These are phyloP conservation scores for Grantiella picta DNA, from an alignment of 2,113 vertebrate species.

Conservation along the genomic window DNA sequence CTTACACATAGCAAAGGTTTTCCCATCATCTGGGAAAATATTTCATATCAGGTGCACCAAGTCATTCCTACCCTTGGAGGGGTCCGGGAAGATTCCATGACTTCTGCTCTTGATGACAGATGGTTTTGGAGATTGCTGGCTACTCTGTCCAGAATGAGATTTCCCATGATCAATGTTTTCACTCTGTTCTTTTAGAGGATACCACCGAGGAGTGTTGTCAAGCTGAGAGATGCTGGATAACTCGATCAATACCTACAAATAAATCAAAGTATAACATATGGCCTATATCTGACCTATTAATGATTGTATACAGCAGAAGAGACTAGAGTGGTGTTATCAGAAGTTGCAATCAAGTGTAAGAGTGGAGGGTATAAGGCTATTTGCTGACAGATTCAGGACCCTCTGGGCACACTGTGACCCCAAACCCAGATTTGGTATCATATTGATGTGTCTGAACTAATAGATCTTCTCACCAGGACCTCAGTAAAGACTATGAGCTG, in stretches of 20 bases:
- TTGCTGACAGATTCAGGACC: neutral
- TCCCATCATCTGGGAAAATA: neutral
- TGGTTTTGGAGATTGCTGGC: conserved; percentile 88
- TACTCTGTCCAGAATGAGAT: conserved; percentile 81
- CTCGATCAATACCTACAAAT: conserved; percentile 90
- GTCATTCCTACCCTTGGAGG: conserved; percentile 88
- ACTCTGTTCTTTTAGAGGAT: conserved; percentile 90
- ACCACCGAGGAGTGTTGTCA: conserved; percentile 94
- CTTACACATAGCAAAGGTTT: neutral
- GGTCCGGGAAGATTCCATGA: conserved; percentile 97
- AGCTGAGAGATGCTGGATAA: conserved; percentile 88
- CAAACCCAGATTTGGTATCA: neutral
- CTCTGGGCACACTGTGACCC: neutral
- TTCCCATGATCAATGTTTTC: conserved; percentile 91
- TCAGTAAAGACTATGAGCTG: neutral
- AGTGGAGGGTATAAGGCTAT: neutral
- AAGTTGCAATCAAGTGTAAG: neutral
- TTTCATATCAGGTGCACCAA: conserved; percentile 13
- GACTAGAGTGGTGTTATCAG: neutral
- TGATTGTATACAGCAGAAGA: neutral
- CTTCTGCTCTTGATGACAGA: conserved; percentile 98
- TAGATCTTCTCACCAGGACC: neutral
- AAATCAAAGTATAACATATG: neutral
- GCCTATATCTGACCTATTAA: neutral
- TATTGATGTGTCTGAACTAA: neutral